A percentile compares a stretch with the other conserved stretches of the same genome.
These are phyloP conservation scores for Lycorma delicatula DNA, from an alignment of 1,140 invertebrate species.

Conservation along the genomic window DNA sequence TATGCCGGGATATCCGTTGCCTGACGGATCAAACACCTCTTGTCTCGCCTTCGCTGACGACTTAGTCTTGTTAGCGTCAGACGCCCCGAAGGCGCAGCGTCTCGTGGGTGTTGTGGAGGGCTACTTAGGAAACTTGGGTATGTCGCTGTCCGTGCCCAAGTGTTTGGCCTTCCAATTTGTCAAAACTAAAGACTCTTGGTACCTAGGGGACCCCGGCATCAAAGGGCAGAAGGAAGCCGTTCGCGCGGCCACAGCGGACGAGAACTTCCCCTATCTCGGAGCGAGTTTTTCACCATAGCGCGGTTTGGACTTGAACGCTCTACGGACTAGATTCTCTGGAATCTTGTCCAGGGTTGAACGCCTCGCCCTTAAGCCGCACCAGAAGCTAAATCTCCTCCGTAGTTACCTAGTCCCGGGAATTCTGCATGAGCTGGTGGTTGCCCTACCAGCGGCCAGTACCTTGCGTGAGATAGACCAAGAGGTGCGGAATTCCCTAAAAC, in stretches of 20 bases:
- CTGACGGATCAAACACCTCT: background rate
- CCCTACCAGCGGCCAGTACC: background rate
- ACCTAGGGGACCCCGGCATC: slow-evolving; percentile 9
- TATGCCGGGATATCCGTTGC: background rate
- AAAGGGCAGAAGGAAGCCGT: background rate
- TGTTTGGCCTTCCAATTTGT: slow-evolving; percentile 13
- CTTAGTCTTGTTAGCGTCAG: slow-evolving; percentile 7
- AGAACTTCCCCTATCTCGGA: slow-evolving; percentile 23
- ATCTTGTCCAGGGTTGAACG: background rate
- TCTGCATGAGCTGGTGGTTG: background rate
- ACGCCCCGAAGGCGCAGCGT: background rate
- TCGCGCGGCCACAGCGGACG: background rate
- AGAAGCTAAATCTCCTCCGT: slow-evolving; percentile 5
- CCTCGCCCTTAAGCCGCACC: slow-evolving; percentile 9
- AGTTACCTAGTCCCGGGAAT: slow-evolving; percentile 8
- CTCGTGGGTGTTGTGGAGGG: background rate
- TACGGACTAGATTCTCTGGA: background rate
- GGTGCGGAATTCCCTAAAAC: background rate
- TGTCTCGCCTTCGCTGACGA: slow-evolving; percentile 18
- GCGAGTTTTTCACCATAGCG: background rate
- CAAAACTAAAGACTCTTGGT: slow-evolving; percentile 9
- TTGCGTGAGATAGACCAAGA: background rate
- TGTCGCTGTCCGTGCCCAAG: slow-evolving; percentile 1
- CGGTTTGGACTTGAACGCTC: background rate
- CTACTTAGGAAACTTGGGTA: background rate